Percentiles rank a stretch among this genome's conserved stretches.
These are phyloP conservation scores for Montipora sp. DNA, from an alignment of 64 coral and sea anemone species.

Conservation along the genomic window DNA sequence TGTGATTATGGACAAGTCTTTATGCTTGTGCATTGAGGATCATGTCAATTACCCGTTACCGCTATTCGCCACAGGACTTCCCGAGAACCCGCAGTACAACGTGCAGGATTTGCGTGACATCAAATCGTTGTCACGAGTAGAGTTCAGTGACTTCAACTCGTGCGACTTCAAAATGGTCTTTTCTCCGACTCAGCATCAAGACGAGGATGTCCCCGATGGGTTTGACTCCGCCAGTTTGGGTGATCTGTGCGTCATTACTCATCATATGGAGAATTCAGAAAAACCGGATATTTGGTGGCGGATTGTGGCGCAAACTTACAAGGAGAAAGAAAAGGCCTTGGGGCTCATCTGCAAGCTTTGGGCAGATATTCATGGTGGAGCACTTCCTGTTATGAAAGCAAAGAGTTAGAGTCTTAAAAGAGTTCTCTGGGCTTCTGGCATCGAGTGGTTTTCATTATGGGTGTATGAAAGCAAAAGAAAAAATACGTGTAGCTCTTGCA, in stretches of 20 bases:
- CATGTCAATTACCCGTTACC: conserved; percentile 95
- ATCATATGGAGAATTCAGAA: conserved; percentile 34
- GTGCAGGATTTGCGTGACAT: conserved; percentile 85
- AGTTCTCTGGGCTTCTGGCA: background rate
- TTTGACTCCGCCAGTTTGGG: conserved; percentile 94
- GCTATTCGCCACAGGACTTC: conserved; percentile 93
- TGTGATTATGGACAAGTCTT: conserved; percentile 84
- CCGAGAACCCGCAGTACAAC: conserved; percentile 78
- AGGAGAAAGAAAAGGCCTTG: conserved; percentile 97
- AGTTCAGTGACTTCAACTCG: conserved; percentile 94
- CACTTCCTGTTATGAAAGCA: conserved; percentile 90
- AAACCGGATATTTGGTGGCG: conserved; percentile 73
- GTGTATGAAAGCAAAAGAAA: too few relatives aligned
- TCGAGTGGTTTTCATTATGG: too few relatives aligned
- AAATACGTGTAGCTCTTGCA: too few relatives aligned
- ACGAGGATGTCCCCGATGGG: conserved; percentile 44
- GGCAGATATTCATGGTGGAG: conserved; percentile 84
- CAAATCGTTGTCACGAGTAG: conserved; percentile 80
- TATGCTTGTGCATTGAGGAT: conserved; percentile 93
- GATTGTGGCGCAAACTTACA: conserved; percentile 91
- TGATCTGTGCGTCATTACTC: conserved; percentile 85
- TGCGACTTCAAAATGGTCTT: conserved; percentile 96
- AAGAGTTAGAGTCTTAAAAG: background rate
- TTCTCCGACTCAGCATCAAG: conserved; percentile 20
- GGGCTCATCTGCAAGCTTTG: conserved; percentile 90